Evolutionary conservation across 2,888 invertebrate genomes (phyloP).

Genomic region (Drosophila tanythrix): DNA sequence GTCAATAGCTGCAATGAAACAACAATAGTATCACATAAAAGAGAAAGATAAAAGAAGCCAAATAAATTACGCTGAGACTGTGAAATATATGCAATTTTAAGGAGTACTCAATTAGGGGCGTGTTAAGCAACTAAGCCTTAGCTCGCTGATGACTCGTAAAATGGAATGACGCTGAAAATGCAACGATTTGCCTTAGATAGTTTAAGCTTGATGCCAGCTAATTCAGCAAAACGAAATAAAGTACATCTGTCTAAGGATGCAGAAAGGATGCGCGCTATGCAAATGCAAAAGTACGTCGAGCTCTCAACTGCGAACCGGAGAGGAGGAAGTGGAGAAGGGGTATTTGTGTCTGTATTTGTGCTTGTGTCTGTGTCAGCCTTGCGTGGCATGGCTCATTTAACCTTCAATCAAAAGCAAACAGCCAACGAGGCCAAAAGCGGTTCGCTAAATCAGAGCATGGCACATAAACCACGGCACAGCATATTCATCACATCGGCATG

Average conservation of each 20-base stretch:
- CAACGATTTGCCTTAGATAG: conserved; percentile 48
- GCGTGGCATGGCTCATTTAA: conserved; percentile 72
- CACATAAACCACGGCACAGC: conserved; percentile 26
- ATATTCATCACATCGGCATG: conserved; percentile 43
- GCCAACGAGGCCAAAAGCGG: conserved; percentile 40
- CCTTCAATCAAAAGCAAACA: conserved; percentile 78
- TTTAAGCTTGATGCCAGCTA: conserved; percentile 61
- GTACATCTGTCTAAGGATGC: conserved; percentile 67
- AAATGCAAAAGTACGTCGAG: conserved; percentile 30
- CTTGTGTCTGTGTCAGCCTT: conserved; percentile 32
- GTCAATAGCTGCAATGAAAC: conserved; percentile 42
- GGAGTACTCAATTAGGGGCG: conserved; percentile 64
- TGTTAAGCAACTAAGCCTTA: conserved; percentile 32
- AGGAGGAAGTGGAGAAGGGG: not conserved
- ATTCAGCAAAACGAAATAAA: conserved; percentile 71
- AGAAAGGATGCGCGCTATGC: conserved; percentile 60
- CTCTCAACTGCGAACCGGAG: not conserved
- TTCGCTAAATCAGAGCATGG: conserved; percentile 47
- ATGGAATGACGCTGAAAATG: conserved; percentile 18
- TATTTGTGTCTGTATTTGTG: not conserved
- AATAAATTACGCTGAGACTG: conserved; percentile 30
- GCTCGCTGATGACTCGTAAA: conserved; percentile 44
- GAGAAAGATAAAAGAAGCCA: conserved; percentile 5
- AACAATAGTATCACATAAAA: conserved; percentile 30
- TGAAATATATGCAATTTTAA: conserved; percentile 41